A percentile compares a stretch with the other conserved stretches of the same genome.
Evolutionary conservation across 2,888 invertebrate species (phyloP).

Genomic region (Xestoiulus laeticollis): DNA sequence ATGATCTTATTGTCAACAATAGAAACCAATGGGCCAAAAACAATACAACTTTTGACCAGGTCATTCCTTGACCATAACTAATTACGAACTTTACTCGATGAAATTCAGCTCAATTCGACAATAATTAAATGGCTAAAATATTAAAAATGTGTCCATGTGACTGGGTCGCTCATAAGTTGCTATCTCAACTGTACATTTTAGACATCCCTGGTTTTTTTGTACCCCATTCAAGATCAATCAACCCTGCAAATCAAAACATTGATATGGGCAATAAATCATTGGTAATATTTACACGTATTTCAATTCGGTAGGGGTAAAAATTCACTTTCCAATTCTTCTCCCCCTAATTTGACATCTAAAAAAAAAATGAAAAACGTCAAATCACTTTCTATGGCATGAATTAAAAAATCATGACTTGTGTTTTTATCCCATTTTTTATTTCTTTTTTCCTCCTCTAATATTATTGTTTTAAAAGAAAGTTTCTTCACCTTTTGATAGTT

Average conservation of each 20-base stretch:
- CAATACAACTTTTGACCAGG: no score
- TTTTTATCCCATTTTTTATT: background rate
- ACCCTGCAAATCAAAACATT: background rate
- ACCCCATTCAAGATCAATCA: background rate
- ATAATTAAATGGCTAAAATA: no score
- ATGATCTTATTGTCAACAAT: no score
- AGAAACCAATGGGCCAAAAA: no score
- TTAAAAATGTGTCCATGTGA: no score
- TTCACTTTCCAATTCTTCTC: background rate
- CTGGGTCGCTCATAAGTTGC: no score
- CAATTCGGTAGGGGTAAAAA: background rate
- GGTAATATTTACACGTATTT: background rate
- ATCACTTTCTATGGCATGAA: background rate
- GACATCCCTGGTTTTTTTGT: background rate
- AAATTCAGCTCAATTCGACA: no score
- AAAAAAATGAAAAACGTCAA: background rate
- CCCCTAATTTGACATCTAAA: background rate
- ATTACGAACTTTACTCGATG: no score
- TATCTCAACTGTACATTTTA: no score
- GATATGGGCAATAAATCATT: background rate
- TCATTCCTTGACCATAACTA: no score
- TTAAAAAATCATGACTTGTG: constrained; percentile 4
- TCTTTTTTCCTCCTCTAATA: background rate
- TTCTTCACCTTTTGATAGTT: background rate
- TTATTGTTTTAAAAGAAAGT: background rate